Evolutionary conservation across 2,888 invertebrate species (phyloP).

Genomic region (Acanthosepion lycidas): DNA sequence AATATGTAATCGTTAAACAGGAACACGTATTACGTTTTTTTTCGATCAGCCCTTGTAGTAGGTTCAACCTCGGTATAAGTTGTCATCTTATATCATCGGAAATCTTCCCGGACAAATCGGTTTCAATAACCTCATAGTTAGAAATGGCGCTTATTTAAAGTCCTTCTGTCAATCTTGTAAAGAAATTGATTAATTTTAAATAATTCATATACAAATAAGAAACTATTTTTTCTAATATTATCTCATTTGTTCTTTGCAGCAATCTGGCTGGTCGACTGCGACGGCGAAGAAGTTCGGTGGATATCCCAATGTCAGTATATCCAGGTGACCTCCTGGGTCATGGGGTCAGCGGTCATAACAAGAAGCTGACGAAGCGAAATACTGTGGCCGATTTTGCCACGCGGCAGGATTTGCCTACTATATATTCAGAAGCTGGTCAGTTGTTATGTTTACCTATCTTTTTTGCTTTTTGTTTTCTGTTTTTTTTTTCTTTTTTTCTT

Average conservation of each 20-base stretch:
- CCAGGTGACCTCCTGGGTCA: slow-evolving; percentile 72
- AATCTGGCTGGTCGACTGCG: slow-evolving; percentile 64
- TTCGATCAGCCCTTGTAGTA: no score
- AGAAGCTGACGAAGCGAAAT: slow-evolving; percentile 72
- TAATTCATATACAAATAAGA: no score
- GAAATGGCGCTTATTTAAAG: no score
- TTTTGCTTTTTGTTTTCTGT: neutral
- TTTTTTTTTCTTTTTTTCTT: neutral
- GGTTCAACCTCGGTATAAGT: no score
- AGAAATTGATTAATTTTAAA: no score
- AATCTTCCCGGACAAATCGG: no score
- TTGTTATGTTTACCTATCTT: neutral
- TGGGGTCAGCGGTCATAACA: slow-evolving; percentile 61
- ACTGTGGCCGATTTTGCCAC: slow-evolving; percentile 71
- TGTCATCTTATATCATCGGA: no score
- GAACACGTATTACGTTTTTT: no score
- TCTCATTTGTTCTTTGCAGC: slow-evolving; percentile 52
- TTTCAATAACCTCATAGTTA: no score
- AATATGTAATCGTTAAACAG: no score
- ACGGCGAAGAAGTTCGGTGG: slow-evolving; percentile 70
- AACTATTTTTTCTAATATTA: neutral
- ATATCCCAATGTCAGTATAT: slow-evolving; percentile 70
- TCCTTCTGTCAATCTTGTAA: no score
- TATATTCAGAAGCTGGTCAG: slow-evolving; percentile 45
- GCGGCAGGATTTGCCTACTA: slow-evolving; percentile 45